Percentiles rank a stretch among this genome's conserved stretches.
Conservation (phyloP, 2,888 invertebrate species). For the Coelogynopora nodosa region DNA sequence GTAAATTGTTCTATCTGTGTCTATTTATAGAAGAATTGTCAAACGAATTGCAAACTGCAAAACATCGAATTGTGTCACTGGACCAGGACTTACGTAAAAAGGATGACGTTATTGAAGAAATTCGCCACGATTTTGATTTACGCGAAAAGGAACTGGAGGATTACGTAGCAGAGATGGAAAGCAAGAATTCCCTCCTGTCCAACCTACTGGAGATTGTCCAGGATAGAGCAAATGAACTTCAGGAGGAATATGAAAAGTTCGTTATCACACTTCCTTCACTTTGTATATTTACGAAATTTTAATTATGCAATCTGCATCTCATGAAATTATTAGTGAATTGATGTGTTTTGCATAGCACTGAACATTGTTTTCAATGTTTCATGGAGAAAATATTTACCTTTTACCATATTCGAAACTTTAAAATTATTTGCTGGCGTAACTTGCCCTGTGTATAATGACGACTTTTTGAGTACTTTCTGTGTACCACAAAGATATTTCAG, state of each 20-base stretch:
- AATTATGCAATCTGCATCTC: no score
- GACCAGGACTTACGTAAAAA: background rate
- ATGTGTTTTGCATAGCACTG: no score
- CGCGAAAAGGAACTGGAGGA: slow-evolving; percentile 52
- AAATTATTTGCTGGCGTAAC: no score
- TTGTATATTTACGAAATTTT: no score
- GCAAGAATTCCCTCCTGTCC: slow-evolving; percentile 55
- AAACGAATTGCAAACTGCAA: background rate
- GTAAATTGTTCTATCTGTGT: no score
- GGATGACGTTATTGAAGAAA: slow-evolving; percentile 31
- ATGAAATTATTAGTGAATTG: no score
- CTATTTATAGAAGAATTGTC: background rate
- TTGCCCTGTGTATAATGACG: no score
- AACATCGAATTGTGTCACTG: background rate
- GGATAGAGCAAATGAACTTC: slow-evolving; percentile 57
- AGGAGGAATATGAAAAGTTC: slow-evolving; percentile 53
- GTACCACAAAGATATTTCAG: no score
- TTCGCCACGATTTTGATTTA: slow-evolving; percentile 48
- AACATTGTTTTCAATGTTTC: no score
- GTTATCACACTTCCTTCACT: background rate
- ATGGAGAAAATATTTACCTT: no score
- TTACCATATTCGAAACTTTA: no score
- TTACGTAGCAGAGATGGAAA: slow-evolving; percentile 77
- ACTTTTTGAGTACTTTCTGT: no score
- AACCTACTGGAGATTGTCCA: slow-evolving; percentile 59